phyloP scores from a whole-genome alignment of 2,888 invertebrate species.

The Zele albiditarsus region DNA sequence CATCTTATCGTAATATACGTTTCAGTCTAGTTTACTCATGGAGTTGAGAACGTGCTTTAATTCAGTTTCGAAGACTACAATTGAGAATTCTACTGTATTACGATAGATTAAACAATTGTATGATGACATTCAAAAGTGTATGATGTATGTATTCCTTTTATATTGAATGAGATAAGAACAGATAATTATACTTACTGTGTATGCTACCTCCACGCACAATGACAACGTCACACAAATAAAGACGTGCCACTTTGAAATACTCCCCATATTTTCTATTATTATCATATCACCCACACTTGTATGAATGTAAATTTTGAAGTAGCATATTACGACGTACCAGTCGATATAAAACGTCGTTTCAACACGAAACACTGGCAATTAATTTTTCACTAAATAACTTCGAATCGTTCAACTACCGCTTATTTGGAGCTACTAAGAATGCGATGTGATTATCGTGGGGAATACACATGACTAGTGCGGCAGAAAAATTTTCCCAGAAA shows the following conservation, averaged over 20 bases:
- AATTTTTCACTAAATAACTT: background rate
- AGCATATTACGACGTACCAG: background rate
- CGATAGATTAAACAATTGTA: background rate
- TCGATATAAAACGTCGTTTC: background rate
- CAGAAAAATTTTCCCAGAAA: slow-evolving; percentile 45
- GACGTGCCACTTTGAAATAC: slow-evolving; percentile 18
- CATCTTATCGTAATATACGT: slow-evolving; percentile 13
- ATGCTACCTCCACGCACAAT: slow-evolving; percentile 35
- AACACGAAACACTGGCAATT: background rate
- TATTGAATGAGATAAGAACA: background rate
- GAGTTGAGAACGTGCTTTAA: slow-evolving; percentile 13
- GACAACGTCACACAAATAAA: slow-evolving; percentile 25
- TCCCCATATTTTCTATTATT: background rate
- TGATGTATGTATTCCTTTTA: background rate
- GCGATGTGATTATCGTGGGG: background rate
- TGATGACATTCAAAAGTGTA: background rate
- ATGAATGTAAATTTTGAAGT: background rate
- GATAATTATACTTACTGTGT: slow-evolving; percentile 49
- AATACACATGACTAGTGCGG: slow-evolving; percentile 34
- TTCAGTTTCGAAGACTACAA: slow-evolving; percentile 1
- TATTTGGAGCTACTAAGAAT: background rate
- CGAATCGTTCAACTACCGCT: background rate
- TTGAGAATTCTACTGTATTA: background rate
- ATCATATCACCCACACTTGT: background rate
- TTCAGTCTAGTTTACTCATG: slow-evolving; percentile 15